Evolutionary conservation across 2,888 invertebrate species (phyloP).

Genomic region (Scaptodrosophila latifasciaeformis): DNA sequence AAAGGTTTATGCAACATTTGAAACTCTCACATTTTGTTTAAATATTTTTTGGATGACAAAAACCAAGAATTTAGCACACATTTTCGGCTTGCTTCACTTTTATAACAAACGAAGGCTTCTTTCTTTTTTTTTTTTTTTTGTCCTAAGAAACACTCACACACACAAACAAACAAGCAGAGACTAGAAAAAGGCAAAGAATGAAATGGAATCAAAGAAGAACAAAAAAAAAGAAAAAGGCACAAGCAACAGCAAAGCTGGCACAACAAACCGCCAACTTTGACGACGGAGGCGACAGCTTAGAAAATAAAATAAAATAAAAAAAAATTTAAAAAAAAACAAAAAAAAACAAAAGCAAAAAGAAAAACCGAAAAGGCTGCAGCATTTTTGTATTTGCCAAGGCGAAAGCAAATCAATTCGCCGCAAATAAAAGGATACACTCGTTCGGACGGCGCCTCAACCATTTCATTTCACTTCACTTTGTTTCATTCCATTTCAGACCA

Average conservation of each 20-base stretch:
- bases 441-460: slow-evolving; percentile 16
- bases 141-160: too few relatives aligned
- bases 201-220: background rate
- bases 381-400: slow-evolving; percentile 2
- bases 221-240: background rate
- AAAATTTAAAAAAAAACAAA: background rate
- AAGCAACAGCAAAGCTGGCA: background rate
- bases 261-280: background rate
- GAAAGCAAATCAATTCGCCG: slow-evolving; percentile 28
- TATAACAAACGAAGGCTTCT: background rate
- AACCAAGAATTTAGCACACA: too few relatives aligned
- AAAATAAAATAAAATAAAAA: background rate
- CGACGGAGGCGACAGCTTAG: background rate
- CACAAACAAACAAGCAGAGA: too few relatives aligned
- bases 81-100: slow-evolving; percentile 41
- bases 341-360: background rate
- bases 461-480: too few relatives aligned
- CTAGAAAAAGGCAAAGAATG: background rate
- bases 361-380: slow-evolving; percentile 24
- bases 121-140: background rate
- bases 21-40: too few relatives aligned
- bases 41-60: too few relatives aligned
- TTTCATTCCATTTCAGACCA: too few relatives aligned
- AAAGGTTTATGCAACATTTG: too few relatives aligned
- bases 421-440: slow-evolving; percentile 22